Evolutionary conservation across 2,797 vertebrate genomes (phyloP).

Genomic region (Poecilia velifera): DNA sequence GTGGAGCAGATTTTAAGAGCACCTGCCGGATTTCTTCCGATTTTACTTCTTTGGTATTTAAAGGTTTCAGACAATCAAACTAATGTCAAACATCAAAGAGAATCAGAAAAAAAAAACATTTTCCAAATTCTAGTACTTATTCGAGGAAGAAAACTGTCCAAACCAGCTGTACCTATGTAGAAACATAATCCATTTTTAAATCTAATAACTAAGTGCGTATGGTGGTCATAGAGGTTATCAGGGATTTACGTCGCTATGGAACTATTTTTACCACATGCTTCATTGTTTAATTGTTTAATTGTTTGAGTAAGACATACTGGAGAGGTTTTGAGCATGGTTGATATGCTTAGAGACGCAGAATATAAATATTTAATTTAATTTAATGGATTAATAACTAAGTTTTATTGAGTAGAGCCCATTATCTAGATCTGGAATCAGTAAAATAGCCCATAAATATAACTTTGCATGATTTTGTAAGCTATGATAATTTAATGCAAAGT

Average conservation of each 20-base stretch:
- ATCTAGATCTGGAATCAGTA: not conserved
- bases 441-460: not conserved
- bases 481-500: no score
- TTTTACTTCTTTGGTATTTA: not conserved
- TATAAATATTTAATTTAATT: not conserved
- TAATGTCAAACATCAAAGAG: not conserved
- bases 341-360: not conserved
- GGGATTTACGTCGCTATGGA: not conserved
- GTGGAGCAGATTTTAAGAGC: not conserved
- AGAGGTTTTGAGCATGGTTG: not conserved
- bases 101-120: not conserved
- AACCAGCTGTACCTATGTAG: not conserved
- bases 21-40: not conserved
- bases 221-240: not conserved
- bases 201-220: not conserved
- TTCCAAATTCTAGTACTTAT: not conserved
- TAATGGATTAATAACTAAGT: not conserved
- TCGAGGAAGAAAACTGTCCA: not conserved
- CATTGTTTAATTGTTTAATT: not conserved
- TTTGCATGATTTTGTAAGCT: no score
- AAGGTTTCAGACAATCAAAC: not conserved
- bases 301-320: not conserved
- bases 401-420: not conserved
- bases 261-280: not conserved
- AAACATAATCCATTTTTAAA: not conserved